These are phyloP conservation scores for Melolontha melolontha DNA, from an alignment of 2,888 invertebrate species.

Conservation along the genomic window DNA sequence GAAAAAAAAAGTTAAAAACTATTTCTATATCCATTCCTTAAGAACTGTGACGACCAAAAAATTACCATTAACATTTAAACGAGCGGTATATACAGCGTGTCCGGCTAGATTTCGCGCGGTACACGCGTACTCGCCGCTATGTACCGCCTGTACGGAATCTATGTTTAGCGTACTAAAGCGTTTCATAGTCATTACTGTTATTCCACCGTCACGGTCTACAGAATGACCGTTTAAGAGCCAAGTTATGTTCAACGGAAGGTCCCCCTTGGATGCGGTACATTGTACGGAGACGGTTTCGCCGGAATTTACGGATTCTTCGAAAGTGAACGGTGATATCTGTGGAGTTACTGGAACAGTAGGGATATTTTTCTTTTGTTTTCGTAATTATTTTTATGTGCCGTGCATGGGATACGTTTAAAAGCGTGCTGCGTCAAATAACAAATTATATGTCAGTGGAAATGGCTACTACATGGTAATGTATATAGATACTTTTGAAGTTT, in stretches of 20 bases:
- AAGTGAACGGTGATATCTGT: conserved; percentile 78
- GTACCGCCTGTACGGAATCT: conserved; percentile 78
- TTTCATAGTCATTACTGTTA: conserved; percentile 73
- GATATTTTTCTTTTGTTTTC: neutral
- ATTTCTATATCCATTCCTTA: neutral
- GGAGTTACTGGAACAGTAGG: conserved; percentile 70
- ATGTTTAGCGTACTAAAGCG: conserved; percentile 77
- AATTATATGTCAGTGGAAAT: too few species aligned
- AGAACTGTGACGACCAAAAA: conserved; percentile 20
- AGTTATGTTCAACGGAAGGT: conserved; percentile 75
- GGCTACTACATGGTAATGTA: too few species aligned
- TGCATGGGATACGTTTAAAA: neutral
- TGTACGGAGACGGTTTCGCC: conserved; percentile 81
- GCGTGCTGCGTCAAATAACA: too few species aligned
- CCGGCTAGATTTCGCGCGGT: conserved; percentile 77
- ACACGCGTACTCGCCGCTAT: conserved; percentile 81
- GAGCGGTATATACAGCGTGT: conserved; percentile 64
- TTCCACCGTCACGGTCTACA: conserved; percentile 70
- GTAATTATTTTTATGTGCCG: neutral
- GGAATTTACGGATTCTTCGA: conserved; percentile 81
- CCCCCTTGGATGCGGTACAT: conserved; percentile 83
- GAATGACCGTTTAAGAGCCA: conserved; percentile 70
- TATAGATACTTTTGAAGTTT: too few species aligned
- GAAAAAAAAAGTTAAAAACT: neutral
- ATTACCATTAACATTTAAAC: conserved; percentile 53